Evolutionary conservation across 2,113 vertebrate species (phyloP), one percentile per base, ranked within the genome.

Genomic region (Penelope pileata): DNA sequence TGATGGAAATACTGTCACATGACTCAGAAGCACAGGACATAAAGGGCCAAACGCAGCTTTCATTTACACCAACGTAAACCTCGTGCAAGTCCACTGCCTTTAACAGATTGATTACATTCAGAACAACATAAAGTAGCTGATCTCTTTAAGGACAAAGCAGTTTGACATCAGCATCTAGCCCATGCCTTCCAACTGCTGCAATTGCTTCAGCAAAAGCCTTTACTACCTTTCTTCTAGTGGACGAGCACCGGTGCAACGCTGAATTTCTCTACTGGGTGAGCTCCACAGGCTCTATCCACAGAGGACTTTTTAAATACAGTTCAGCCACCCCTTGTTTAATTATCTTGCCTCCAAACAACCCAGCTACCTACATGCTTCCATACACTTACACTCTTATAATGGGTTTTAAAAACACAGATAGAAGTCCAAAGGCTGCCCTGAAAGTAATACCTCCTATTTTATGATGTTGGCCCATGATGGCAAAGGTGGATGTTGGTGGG

Each of bases 1-100:
- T 97, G 96, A 94, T 88, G 94, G 95, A 94, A 77, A 88, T 88
- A 85, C 79, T 60, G 67, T 81, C 96, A 97, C 77, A 30, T 97
- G 97, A 96, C 94, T 75, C 17, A 74, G 48, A 91, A 80, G 94
- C 94, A 95, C 80, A 76, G 83, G 86, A 82, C 58, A 76, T 87
- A 88, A 89, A 68, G 91, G 68, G 86, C 75, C 29, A 77, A 90
- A 93, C 45, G 83, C 91, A 93, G 81, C 43, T 74, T 73, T 88
- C 74, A 29, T 40, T 91, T 38, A 38, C 43, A 45, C 32, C 5
- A 1, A 12, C 2, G 36, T 2, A 21, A 15, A 8, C 29, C 70
- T 74, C 53, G 10, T 17, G 1, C 7, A 82, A 59, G 30, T 38
- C 38, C 19, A 8, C 2, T 69, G 50, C 32, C 68, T 76, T 53